Conservation (phyloP, 2,797 vertebrate species). For the Dendrocincla tyrannina region DNA sequence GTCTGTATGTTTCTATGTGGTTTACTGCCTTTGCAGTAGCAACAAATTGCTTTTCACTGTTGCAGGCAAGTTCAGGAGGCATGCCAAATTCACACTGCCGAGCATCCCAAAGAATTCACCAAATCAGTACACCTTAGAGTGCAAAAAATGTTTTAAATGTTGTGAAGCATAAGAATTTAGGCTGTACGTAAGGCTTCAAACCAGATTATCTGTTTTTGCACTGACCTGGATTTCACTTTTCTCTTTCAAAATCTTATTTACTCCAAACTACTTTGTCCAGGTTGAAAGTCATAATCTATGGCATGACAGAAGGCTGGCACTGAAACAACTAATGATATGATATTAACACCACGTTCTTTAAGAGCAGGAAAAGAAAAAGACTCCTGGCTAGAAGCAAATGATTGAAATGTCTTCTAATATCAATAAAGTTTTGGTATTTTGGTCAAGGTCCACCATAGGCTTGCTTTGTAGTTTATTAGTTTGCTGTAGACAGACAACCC, state of each 20-base stretch:
- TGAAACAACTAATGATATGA: neutral
- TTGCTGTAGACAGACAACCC: neutral
- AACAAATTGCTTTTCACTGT: neutral
- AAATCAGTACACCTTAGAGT: neutral
- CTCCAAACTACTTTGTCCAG: neutral
- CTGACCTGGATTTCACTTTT: constrained; percentile 9
- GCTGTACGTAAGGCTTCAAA: neutral
- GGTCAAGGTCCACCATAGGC: neutral
- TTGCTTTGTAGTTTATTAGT: neutral
- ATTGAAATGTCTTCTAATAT: neutral
- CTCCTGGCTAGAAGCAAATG: neutral
- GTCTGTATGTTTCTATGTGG: neutral
- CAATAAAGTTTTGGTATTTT: neutral
- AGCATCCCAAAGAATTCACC: neutral
- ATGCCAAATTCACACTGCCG: neutral
- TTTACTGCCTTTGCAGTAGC: neutral
- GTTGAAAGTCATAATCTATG: neutral
- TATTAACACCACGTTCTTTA: neutral
- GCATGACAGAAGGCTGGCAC: neutral
- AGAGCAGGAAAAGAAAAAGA: neutral
- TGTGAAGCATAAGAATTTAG: neutral
- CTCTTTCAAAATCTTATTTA: constrained; percentile 29
- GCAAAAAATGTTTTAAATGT: neutral
- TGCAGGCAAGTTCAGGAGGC: accelerated
- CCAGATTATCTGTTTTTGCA: neutral